Evolutionary conservation across 2,888 invertebrate genomes (phyloP), one percentile per base, ranked within the genome.

Genomic region (Stenichneumon culpator): DNA sequence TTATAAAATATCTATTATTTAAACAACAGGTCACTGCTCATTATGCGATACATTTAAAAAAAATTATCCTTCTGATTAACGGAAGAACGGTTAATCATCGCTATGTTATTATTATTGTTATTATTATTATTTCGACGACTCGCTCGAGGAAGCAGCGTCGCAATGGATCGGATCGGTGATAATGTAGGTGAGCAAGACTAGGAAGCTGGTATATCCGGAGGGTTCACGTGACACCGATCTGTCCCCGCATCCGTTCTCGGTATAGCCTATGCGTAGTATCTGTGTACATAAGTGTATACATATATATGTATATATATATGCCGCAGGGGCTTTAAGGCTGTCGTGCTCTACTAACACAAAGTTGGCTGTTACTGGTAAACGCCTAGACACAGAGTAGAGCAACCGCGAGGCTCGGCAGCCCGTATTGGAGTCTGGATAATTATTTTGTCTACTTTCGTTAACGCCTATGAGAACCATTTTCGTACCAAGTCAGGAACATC

Each of bases 141-240:
- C 74, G 32, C 22, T 63, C 79, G 86, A 83, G 83, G 83, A 86
- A 81, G 82, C 82, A 68, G 50, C 83, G 74, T 79, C 74, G 85
- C 85, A 86, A 84, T 79, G 78, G 70, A 57, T 85, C 85, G 82
- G 77, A 75, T 79, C 86, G 84, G 82, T 81, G 86, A 90, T 91
- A 90, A 92, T 92, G 90, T 92, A 92, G 92, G 92, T 92, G 93
- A 92, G 93, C 90, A 92, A 92, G 90, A 91, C 92, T 92, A 92
- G 93, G 93, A 93, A 93, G 93, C 92, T 91, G 91, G 90, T 93
- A 92, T 93, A 93, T 93, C 93, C 93, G 93, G 93, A 93, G 93
- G 92, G 92, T 93, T 91, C 92, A 93, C 93, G 93, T 93, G 93
- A 93, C 93, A 93, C 93, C 92, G 93, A 93, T 93, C 90, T 90